A percentile compares a stretch with the other conserved stretches of the same genome.
These are phyloP conservation scores for Paracanthobrama guichenoti DNA, from an alignment of 2,113 vertebrate species.

Conservation along the genomic window DNA sequence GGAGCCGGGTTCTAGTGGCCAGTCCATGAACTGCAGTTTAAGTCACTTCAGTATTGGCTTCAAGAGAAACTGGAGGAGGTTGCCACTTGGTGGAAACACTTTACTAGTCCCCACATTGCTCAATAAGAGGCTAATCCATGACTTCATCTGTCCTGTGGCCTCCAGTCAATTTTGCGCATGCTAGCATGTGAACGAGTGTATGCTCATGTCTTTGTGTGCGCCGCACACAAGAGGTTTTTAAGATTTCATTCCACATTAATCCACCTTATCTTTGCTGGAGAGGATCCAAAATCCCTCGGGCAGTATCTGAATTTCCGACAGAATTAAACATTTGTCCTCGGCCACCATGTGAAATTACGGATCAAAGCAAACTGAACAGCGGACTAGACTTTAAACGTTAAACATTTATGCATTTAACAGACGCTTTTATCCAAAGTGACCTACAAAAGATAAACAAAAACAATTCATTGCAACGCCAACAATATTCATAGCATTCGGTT, in stretches of 20 bases:
- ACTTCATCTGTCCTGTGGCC: neutral
- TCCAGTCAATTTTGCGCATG: neutral
- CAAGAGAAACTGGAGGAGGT: no score
- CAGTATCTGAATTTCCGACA: neutral
- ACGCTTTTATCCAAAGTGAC: no score
- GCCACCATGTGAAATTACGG: neutral
- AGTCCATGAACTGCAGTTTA: no score
- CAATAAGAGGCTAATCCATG: no score
- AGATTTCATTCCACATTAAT: neutral
- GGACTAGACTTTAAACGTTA: no score
- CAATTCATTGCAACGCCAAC: neutral
- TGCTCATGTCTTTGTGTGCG: neutral
- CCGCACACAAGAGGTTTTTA: slow-evolving; percentile 25
- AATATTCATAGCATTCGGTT: neutral
- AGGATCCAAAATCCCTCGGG: neutral
- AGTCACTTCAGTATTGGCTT: no score
- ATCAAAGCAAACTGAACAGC: neutral
- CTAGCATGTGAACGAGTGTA: neutral
- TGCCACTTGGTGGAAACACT: no score
- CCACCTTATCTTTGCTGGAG: neutral
- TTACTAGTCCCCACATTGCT: no score
- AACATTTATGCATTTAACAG: no score
- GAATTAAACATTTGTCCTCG: neutral
- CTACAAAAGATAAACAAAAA: neutral
- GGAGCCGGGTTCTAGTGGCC: no score